Conservation (phyloP, 2,888 invertebrate genomes). For the Ceramica pisi region DNA sequence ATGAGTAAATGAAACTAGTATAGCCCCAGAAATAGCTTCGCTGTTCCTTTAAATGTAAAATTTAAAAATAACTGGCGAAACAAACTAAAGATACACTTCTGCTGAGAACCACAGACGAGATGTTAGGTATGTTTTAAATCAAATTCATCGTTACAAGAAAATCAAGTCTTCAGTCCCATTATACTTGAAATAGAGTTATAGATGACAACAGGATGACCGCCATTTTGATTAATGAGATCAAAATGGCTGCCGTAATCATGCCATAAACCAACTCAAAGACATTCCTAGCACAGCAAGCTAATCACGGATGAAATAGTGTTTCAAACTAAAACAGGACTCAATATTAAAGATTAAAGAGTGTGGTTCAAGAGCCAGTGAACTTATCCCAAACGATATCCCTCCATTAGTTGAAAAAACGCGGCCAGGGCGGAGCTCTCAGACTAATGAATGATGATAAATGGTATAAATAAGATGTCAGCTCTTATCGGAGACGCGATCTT, state of each 20-base stretch:
- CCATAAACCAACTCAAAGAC: background rate
- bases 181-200: background rate
- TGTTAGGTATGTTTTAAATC: background rate
- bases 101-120: background rate
- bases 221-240: constrained; percentile 11
- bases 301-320: constrained; percentile 1
- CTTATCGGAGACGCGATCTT: constrained; percentile 69
- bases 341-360: constrained; percentile 36
- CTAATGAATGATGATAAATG: constrained; percentile 74
- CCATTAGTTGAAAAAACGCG: constrained; percentile 62
- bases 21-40: too few species aligned
- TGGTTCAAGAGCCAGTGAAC: constrained; percentile 46
- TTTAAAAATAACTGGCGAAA: too few species aligned
- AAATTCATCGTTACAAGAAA: background rate
- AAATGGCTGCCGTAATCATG: constrained; percentile 8
- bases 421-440: constrained; percentile 58
- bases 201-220: background rate
- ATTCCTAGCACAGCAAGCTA: constrained; percentile 23
- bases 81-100: background rate
- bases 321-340: constrained; percentile 12
- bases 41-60: too few species aligned
- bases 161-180: background rate
- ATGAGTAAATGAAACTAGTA: background rate
- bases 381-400: constrained; percentile 42
- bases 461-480: constrained; percentile 70